phyloP scores from a whole-genome alignment of 2,888 invertebrate species.

The Portevinia maculata region DNA sequence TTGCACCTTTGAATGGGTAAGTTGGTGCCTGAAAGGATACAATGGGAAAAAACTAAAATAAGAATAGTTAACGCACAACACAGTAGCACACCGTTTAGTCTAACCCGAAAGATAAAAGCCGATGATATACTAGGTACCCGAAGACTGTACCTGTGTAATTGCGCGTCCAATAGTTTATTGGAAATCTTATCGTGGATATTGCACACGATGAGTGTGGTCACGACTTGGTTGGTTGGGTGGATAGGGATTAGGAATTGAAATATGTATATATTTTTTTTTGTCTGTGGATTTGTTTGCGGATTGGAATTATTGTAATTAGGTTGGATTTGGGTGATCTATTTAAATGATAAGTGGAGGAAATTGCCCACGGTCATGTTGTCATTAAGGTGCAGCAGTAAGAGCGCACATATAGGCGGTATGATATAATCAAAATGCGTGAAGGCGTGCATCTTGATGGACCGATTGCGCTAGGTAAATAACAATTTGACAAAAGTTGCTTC shows the following conservation, averaged over 20 bases:
- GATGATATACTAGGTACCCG: not conserved
- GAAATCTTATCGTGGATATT: constrained; percentile 70
- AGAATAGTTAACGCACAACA: constrained; percentile 36
- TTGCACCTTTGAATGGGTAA: constrained; percentile 82
- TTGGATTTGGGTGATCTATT: constrained; percentile 71
- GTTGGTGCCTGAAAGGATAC: constrained; percentile 80
- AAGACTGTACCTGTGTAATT: not conserved
- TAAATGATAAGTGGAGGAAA: constrained; percentile 54
- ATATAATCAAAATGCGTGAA: constrained; percentile 72
- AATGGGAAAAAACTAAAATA: constrained; percentile 30
- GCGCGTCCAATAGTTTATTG: constrained; percentile 56
- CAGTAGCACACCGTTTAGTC: constrained; percentile 11
- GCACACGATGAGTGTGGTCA: constrained; percentile 71
- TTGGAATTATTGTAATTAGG: constrained; percentile 72
- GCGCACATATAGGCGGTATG: not conserved
- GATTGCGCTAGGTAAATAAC: constrained; percentile 52
- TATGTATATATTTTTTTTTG: constrained; percentile 42
- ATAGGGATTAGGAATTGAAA: constrained; percentile 51
- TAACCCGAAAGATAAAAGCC: not conserved
- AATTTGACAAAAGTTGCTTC: constrained; percentile 37
- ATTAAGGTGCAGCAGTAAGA: not conserved
- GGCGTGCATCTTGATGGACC: constrained; percentile 72
- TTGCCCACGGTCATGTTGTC: constrained; percentile 37
- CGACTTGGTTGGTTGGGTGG: constrained; percentile 49
- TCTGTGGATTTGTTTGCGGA: constrained; percentile 33